Conservation (phyloP, 2,888 invertebrate genomes). For the Idaea straminata region DNA sequence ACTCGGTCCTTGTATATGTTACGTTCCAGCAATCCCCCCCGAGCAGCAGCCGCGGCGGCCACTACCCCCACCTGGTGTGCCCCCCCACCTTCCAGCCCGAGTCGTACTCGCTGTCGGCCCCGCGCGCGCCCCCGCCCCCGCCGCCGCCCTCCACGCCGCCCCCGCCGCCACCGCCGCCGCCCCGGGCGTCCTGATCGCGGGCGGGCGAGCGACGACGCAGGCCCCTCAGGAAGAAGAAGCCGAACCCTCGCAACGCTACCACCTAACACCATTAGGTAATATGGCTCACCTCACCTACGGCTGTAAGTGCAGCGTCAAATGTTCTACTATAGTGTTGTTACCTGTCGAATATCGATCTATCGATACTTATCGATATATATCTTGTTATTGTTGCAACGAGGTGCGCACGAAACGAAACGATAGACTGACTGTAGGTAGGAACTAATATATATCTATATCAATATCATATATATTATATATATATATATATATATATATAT, state of each 20-base stretch:
- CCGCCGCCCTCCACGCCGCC: conserved; percentile 19
- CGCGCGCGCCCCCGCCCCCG: conserved; percentile 56
- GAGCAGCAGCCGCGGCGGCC: conserved; percentile 29
- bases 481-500: too few species aligned
- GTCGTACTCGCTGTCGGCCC: conserved; percentile 83
- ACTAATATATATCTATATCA: not conserved
- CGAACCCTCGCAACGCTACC: too few species aligned
- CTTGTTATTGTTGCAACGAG: not conserved
- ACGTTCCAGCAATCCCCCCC: conserved; percentile 3
- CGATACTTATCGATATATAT: not conserved
- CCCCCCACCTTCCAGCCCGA: conserved; percentile 93
- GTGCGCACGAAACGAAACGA: not conserved
- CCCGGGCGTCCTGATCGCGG: conserved; percentile 15
- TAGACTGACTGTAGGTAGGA: not conserved
- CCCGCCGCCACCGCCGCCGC: conserved; percentile 48
- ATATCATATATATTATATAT: too few species aligned
- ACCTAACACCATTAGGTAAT: too few species aligned
- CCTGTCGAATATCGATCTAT: not conserved
- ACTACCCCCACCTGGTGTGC: conserved; percentile 90
- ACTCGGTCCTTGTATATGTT: not conserved
- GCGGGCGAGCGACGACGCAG: not conserved
- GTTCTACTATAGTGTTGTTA: not conserved
- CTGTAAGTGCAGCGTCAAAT: not conserved
- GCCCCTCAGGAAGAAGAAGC: not conserved
- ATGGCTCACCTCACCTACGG: not conserved